phyloP scores from a whole-genome alignment of 2,888 invertebrate genomes.

The Drosophila siamana region DNA sequence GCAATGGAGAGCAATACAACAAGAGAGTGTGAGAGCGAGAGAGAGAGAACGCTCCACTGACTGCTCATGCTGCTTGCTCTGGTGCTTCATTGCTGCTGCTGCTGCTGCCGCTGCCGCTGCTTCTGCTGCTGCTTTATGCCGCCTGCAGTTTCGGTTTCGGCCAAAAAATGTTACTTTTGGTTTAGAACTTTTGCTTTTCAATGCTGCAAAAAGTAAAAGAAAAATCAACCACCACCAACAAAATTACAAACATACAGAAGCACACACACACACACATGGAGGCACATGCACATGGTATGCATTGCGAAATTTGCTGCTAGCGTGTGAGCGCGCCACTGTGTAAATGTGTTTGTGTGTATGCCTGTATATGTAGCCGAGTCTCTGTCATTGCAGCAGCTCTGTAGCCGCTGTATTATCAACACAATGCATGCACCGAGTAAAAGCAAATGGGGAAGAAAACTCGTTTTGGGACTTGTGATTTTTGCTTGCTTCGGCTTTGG shows the following conservation, averaged over 20 bases:
- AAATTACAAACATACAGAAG: constrained; percentile 13
- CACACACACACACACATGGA: constrained; percentile 21
- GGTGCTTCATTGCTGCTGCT: constrained; percentile 17
- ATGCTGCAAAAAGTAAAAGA: constrained; percentile 42
- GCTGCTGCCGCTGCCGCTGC: constrained; percentile 34
- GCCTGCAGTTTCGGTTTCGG: constrained; percentile 55
- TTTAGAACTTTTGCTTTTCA: constrained; percentile 73
- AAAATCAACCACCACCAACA: constrained; percentile 65
- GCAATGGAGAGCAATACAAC: constrained; percentile 15
- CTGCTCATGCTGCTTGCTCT: constrained; percentile 24
- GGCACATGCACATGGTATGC: constrained; percentile 34
- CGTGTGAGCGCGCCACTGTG: background rate
- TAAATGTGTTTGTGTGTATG: background rate
- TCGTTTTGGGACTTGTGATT: constrained; percentile 65
- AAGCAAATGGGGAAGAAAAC: constrained; percentile 55
- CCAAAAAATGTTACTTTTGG: constrained; percentile 56
- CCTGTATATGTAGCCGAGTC: constrained; percentile 9
- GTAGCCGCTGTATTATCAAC: constrained; percentile 45
- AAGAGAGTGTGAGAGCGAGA: constrained; percentile 12
- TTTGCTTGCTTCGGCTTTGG: constrained; percentile 33
- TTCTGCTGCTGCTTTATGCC: constrained; percentile 33
- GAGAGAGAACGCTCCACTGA: constrained; percentile 30
- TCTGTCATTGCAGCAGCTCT: constrained; percentile 31
- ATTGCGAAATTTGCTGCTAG: constrained; percentile 48
- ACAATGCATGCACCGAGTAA: constrained; percentile 45